phyloP scores from a whole-genome alignment of 1,140 invertebrate species.

The Grapholita molesta region DNA sequence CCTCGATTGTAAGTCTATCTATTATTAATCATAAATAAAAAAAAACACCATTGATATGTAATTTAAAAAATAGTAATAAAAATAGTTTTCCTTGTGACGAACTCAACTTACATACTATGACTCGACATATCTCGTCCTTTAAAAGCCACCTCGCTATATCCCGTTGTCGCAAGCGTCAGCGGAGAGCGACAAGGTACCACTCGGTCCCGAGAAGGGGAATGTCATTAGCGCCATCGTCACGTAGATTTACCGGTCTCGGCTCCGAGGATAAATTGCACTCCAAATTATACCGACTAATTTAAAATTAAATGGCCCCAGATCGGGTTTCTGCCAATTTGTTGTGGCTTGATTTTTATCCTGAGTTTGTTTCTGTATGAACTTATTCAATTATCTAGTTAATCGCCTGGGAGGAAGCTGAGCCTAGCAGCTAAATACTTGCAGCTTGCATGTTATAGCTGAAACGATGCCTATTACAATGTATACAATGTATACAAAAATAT shows the following conservation, averaged over 20 bases:
- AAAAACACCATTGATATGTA: too few species aligned
- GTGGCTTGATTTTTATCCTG: neutral
- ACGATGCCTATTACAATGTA: too few species aligned
- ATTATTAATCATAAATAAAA: too few species aligned
- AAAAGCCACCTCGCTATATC: neutral
- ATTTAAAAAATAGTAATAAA: too few species aligned
- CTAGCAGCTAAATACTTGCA: neutral
- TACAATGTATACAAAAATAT: too few species aligned
- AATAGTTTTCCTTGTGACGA: too few species aligned
- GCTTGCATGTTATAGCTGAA: neutral
- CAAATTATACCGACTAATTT: neutral
- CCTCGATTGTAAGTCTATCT: too few species aligned
- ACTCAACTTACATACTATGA: too few species aligned
- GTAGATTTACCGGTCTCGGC: neutral
- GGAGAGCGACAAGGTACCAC: neutral
- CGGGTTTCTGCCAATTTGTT: neutral
- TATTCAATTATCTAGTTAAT: neutral
- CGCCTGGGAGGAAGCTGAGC: neutral
- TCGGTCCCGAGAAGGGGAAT: neutral
- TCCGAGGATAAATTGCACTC: neutral
- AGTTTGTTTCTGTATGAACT: neutral
- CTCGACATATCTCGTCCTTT: too few species aligned
- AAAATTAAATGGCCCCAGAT: neutral
- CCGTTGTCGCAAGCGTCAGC: neutral
- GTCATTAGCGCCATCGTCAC: neutral